Evolutionary conservation across 2,888 invertebrate genomes (phyloP).

Genomic region (Aleiodes alternator): DNA sequence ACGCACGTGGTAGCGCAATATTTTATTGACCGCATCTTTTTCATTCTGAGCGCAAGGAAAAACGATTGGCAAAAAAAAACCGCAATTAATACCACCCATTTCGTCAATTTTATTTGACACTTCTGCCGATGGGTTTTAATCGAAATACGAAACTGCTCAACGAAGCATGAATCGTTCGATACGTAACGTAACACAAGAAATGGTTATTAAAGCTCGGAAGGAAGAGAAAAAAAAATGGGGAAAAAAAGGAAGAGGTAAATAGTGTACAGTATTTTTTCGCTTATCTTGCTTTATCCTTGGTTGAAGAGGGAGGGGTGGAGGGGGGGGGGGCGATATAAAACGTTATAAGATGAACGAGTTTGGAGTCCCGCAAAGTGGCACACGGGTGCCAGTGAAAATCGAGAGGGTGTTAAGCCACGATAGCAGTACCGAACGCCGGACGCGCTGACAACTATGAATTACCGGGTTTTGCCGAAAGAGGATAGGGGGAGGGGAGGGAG

Average conservation of each 20-base stretch:
- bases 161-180: too few species aligned
- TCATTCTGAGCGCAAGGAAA: not conserved
- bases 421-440: slow-evolving; percentile 53
- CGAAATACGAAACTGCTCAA: too few species aligned
- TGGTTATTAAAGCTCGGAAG: slow-evolving; percentile 48
- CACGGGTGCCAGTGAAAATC: slow-evolving; percentile 33
- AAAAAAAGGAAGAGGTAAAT: not conserved
- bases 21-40: slow-evolving; percentile 9
- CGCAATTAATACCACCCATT: too few species aligned
- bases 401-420: slow-evolving; percentile 54
- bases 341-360: slow-evolving; percentile 27
- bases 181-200: slow-evolving; percentile 32
- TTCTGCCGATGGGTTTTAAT: too few species aligned
- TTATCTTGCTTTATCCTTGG: slow-evolving; percentile 18
- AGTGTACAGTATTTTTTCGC: slow-evolving; percentile 21
- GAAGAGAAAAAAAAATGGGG: slow-evolving; percentile 24
- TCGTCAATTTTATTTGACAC: too few species aligned
- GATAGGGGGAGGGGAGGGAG: slow-evolving; percentile 9
- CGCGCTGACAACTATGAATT: slow-evolving; percentile 62
- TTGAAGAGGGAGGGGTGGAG: not conserved
- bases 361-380: slow-evolving; percentile 6
- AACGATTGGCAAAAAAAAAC: too few species aligned
- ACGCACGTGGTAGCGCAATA: slow-evolving; percentile 6
- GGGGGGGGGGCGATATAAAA: slow-evolving; percentile 26
- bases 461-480: slow-evolving; percentile 46